Evolutionary conservation across 2,113 vertebrate genomes (phyloP).

Genomic region (Phocoena sinus): DNA sequence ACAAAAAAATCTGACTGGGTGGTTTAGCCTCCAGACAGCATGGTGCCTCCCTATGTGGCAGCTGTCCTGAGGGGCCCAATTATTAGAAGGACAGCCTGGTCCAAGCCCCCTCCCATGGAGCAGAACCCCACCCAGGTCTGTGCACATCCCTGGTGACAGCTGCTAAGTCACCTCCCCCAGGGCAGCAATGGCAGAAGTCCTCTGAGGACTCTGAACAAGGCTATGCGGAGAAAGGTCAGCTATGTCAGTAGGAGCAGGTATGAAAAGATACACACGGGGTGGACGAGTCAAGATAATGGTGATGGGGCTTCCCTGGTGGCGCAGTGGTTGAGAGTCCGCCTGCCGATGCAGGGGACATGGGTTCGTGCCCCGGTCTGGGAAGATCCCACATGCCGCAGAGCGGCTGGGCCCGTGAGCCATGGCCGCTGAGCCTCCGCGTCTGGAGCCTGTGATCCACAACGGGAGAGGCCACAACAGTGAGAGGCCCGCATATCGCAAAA

Average conservation of each 20-base stretch:
- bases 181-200: neutral
- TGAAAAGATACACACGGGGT: too few relatives aligned
- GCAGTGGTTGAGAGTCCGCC: too few relatives aligned
- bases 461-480: too few relatives aligned
- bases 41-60: neutral
- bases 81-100: neutral
- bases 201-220: neutral
- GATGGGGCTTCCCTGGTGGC: too few relatives aligned
- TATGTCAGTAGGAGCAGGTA: neutral
- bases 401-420: too few relatives aligned
- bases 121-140: neutral
- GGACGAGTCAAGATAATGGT: neutral
- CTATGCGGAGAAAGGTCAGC: neutral
- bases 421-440: too few relatives aligned
- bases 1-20: neutral
- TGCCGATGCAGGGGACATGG: too few relatives aligned
- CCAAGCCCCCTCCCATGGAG: neutral
- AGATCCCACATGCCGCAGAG: too few relatives aligned
- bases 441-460: too few relatives aligned
- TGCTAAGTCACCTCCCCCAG: neutral
- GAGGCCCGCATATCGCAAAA: too few relatives aligned
- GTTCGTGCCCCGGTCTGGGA: too few relatives aligned
- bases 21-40: neutral
- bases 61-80: neutral
- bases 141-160: neutral